Evolutionary conservation across 2,888 invertebrate species (phyloP).

Genomic region (Eupithecia pulchellata): DNA sequence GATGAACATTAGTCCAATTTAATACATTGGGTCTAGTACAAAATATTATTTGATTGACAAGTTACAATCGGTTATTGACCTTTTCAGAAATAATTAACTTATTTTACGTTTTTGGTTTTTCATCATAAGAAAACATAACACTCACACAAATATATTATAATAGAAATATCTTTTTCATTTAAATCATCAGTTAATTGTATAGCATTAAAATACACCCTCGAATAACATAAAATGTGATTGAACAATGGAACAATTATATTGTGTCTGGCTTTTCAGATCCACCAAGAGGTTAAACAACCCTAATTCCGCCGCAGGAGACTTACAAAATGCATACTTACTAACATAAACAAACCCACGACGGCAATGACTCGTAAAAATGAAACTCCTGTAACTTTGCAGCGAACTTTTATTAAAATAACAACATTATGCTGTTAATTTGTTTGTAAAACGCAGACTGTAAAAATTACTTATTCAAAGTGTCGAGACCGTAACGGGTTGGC

Average conservation of each 20-base stretch:
- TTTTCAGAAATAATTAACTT: too few relatives aligned
- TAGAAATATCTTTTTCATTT: too few relatives aligned
- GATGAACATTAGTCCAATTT: neutral
- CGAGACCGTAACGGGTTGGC: constrained; percentile 63
- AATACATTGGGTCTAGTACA: neutral
- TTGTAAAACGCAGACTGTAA: constrained; percentile 83
- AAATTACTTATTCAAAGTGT: constrained; percentile 81
- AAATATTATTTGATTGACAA: neutral
- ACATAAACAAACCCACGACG: constrained; percentile 73
- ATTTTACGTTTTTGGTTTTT: too few relatives aligned
- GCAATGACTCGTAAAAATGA: constrained; percentile 74
- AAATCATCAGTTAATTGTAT: too few relatives aligned
- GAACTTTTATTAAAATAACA: constrained; percentile 84
- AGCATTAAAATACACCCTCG: neutral
- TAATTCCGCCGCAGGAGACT: constrained; percentile 23
- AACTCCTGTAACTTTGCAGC: constrained; percentile 72
- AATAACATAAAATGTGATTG: neutral
- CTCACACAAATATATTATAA: too few relatives aligned
- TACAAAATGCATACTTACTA: constrained; percentile 23
- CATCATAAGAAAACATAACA: too few relatives aligned
- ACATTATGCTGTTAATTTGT: constrained; percentile 83
- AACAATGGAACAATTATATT: neutral
- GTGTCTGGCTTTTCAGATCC: neutral
- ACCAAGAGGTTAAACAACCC: neutral
- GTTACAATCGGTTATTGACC: too few relatives aligned